phyloP scores from a whole-genome alignment of 2,888 invertebrate genomes.

The Anoncus sp. region DNA sequence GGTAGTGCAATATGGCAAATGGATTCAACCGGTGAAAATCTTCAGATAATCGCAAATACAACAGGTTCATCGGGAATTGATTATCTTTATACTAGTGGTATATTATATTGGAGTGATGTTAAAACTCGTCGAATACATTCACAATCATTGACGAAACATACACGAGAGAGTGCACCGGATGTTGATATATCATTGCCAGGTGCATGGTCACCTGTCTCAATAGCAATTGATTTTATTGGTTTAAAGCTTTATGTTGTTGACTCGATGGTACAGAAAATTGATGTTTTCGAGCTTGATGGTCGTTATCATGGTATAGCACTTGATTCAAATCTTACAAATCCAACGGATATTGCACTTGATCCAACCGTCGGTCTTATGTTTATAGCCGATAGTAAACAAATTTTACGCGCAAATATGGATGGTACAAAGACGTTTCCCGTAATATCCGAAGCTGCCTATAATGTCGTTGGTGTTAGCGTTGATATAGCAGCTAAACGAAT shows the following conservation, averaged over 20 bases:
- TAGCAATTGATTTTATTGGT: constrained; percentile 99
- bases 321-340: constrained; percentile 95
- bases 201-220: constrained; percentile 94
- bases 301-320: constrained; percentile 95
- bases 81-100: constrained; percentile 90
- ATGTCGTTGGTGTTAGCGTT: constrained; percentile 95
- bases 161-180: constrained; percentile 78
- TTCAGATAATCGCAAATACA: constrained; percentile 89
- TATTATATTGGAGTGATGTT: constrained; percentile 95
- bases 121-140: constrained; percentile 92
- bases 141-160: constrained; percentile 78
- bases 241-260: constrained; percentile 98
- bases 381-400: constrained; percentile 93
- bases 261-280: constrained; percentile 96
- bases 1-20: constrained; percentile 89
- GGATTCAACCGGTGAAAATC: constrained; percentile 87
- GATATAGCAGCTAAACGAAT: constrained; percentile 96
- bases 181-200: constrained; percentile 91
- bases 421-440: constrained; percentile 93
- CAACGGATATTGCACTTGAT: constrained; percentile 96
- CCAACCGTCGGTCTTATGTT: constrained; percentile 95
- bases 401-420: constrained; percentile 96
- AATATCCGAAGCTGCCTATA: constrained; percentile 96
- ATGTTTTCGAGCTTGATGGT: constrained; percentile 95
- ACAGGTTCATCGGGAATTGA: constrained; percentile 94